phyloP scores from a whole-genome alignment of 2,113 vertebrate genomes.

The Paratilapia polleni region DNA sequence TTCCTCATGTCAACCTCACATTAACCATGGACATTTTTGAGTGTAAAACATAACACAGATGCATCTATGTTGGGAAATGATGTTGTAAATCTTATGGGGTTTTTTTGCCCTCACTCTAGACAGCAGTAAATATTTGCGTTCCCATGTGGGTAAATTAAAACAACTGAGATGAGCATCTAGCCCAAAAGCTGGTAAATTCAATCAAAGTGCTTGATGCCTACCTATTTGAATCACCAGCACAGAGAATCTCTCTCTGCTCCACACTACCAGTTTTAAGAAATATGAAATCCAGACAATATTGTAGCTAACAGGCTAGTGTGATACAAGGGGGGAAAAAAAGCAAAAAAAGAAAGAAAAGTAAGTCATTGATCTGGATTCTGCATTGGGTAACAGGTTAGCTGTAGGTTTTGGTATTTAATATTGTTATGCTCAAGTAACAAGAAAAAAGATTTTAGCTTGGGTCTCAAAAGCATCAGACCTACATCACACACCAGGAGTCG shows the following conservation, averaged over 20 bases:
- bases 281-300: slow-evolving; percentile 29
- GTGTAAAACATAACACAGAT: background rate
- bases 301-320: slow-evolving; percentile 11
- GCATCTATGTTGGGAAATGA: background rate
- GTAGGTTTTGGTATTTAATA: background rate
- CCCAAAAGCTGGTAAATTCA: slow-evolving; percentile 24
- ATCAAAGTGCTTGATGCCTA: slow-evolving; percentile 10
- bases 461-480: background rate
- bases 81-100: background rate
- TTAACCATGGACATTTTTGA: background rate
- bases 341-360: background rate
- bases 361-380: slow-evolving; percentile 24
- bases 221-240: slow-evolving; percentile 24
- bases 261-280: slow-evolving; percentile 14
- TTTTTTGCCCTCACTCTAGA: background rate
- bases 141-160: slow-evolving; percentile 11
- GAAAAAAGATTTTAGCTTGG: background rate
- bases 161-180: background rate
- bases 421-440: background rate
- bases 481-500: background rate
- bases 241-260: slow-evolving; percentile 3
- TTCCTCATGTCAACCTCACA: background rate
- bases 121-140: background rate
- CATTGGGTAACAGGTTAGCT: background rate
- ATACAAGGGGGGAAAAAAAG: background rate